Evolutionary conservation across 2,888 invertebrate genomes (phyloP).

Genomic region (Drosophila limbata): DNA sequence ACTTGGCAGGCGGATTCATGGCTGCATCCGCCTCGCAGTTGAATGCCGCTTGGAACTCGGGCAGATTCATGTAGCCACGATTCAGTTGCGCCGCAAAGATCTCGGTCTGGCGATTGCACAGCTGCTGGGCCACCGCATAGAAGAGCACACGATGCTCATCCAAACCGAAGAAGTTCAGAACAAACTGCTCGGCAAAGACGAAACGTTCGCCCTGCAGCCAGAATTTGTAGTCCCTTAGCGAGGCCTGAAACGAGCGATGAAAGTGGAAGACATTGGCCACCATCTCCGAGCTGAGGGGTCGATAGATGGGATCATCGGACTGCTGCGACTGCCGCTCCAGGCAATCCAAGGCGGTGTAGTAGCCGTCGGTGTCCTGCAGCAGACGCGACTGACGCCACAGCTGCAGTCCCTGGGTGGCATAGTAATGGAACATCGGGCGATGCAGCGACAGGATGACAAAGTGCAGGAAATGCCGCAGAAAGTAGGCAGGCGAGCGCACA

Average conservation of each 20-base stretch:
- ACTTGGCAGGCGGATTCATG: constrained; percentile 82
- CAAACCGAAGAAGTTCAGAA: constrained; percentile 78
- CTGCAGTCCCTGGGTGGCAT: constrained; percentile 78
- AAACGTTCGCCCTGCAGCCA: constrained; percentile 83
- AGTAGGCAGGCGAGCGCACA: constrained; percentile 75
- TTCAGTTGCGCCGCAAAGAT: constrained; percentile 75
- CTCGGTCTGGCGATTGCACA: constrained; percentile 76
- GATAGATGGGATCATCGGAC: constrained; percentile 63
- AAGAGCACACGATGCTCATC: constrained; percentile 76
- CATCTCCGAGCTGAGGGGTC: constrained; percentile 57
- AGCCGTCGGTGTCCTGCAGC: constrained; percentile 77
- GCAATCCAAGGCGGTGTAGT: constrained; percentile 82
- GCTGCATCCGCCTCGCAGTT: constrained; percentile 63
- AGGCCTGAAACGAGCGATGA: constrained; percentile 75
- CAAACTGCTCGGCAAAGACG: constrained; percentile 81
- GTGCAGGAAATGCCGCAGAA: constrained; percentile 78
- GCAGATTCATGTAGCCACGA: constrained; percentile 82
- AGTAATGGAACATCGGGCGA: constrained; percentile 82
- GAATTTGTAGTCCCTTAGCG: constrained; percentile 78
- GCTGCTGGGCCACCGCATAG: constrained; percentile 82
- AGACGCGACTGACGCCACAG: constrained; percentile 78
- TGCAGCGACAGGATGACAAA: constrained; percentile 74
- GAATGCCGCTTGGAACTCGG: constrained; percentile 80
- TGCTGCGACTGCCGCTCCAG: constrained; percentile 72
- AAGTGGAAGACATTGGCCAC: constrained; percentile 73